Percentiles rank a stretch among this genome's conserved stretches.
Evolutionary conservation across 2,113 vertebrate genomes (phyloP).

Genomic region (Perccottus glenii): DNA sequence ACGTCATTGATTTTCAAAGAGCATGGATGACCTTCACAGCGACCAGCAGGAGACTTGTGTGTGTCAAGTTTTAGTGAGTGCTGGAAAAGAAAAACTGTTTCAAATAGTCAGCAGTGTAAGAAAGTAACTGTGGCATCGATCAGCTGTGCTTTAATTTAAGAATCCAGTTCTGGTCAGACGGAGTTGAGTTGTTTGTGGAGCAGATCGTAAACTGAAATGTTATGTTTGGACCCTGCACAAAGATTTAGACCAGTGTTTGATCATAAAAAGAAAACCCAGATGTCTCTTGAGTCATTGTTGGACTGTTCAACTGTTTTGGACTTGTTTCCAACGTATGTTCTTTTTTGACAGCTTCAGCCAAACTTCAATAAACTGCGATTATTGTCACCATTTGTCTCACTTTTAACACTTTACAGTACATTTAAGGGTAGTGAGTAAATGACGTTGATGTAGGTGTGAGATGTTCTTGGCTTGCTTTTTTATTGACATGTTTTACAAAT

Average conservation of each 20-base stretch:
- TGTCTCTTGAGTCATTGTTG: constrained; percentile 48
- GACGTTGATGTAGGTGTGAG: constrained; percentile 11
- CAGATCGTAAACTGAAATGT: constrained; percentile 22
- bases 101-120: constrained; percentile 5
- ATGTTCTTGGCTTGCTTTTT: background rate
- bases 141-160: background rate
- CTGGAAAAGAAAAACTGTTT: background rate
- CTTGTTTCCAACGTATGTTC: constrained; percentile 33
- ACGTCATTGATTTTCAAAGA: constrained; percentile 5
- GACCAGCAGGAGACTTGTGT: background rate
- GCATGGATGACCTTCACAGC: constrained; percentile 23
- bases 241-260: constrained; percentile 23
- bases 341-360: constrained; percentile 40
- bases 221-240: constrained; percentile 30
- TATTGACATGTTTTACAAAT: constrained; percentile 2
- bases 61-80: background rate
- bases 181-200: constrained; percentile 1
- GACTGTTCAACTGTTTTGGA: constrained; percentile 22
- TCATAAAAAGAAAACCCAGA: constrained; percentile 42
- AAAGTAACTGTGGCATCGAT: background rate
- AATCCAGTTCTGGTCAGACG: too few relatives aligned
- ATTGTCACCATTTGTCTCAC: background rate
- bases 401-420: constrained; percentile 13
- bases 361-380: constrained; percentile 34
- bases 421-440: background rate